These are phyloP conservation scores for Piaya cayana DNA, from an alignment of 2,113 vertebrate species.

Conservation along the genomic window DNA sequence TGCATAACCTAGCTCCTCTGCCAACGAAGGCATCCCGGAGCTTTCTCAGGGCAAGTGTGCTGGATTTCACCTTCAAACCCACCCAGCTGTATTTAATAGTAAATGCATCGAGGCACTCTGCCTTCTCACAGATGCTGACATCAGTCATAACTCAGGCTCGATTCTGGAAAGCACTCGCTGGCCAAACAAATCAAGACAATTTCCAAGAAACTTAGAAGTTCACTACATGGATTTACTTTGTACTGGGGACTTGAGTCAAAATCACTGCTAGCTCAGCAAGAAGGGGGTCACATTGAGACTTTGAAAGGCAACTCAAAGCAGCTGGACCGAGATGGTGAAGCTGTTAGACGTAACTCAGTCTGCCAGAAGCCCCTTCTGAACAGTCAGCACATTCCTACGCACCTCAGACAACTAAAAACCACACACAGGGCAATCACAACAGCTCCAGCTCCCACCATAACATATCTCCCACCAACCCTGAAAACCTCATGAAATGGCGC, in stretches of 20 bases:
- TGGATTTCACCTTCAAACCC: not conserved
- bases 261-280: not conserved
- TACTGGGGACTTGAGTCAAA: not conserved
- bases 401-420: not conserved
- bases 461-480: rapidly evolving
- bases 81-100: not conserved
- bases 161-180: not conserved
- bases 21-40: not conserved
- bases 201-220: not conserved
- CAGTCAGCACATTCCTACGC: not conserved
- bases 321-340: not conserved
- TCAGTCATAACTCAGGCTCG: not conserved
- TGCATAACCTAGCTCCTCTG: not conserved
- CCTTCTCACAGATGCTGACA: not conserved
- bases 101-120: not conserved
- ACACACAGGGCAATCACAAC: rapidly evolving
- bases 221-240: not conserved
- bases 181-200: not conserved
- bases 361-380: not conserved
- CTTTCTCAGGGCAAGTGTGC: rapidly evolving
- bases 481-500: rapidly evolving
- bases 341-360: not conserved
- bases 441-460: rapidly evolving
- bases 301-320: not conserved
- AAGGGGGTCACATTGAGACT: not conserved